Base-by-base conservation (phyloP, 2,888 invertebrate species). In the Adineta ricciae region DNA sequence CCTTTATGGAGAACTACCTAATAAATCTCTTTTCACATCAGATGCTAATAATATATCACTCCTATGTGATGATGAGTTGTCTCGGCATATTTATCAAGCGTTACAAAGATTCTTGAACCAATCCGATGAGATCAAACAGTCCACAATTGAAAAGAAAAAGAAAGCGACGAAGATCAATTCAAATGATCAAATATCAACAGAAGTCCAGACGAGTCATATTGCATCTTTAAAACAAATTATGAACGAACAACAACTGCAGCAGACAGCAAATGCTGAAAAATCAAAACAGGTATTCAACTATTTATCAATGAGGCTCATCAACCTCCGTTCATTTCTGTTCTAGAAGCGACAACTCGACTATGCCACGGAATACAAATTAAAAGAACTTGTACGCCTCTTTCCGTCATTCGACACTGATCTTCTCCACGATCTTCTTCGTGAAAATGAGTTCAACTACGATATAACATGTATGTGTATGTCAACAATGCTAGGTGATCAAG, bases 381-480 rank as follows among this genome's bases (percentile, higher is more conserved):
- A 78, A 41, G 24, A 41, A n/a, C 78, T 78, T 41, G 41, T 41
- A 78, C 24, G 24, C 14, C 24, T 41, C 24, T 78, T 78, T 78
- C 78, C 78, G n/a, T 14, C 38, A 11, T 78, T 41, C 24, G 24
- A 38, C 11, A 9, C 24, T 41, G 41, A 78, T 78, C n/a, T 78
- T 41, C 24, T 78, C 24, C 11, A 78, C 41, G 41, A 78, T 38
- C 24, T 78, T 41, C 24, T 78, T 41, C 21, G 41, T 78, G 41
- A 78, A 7, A 78, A 78, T 78, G 41, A 41, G 24, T 78, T n/a
- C 41, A 78, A 78, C n/a, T 78, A 78, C 41, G 78, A 78, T 11
- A 5, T 41, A 19, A 78, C 78, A 78, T 41, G 9, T 24, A 24
- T n/a, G 24, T 78, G 24, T 41, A 78, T 78, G n/a, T 41, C 78